Conservation (phyloP, 2,797 vertebrate genomes). For the Gallinago solitaria region DNA sequence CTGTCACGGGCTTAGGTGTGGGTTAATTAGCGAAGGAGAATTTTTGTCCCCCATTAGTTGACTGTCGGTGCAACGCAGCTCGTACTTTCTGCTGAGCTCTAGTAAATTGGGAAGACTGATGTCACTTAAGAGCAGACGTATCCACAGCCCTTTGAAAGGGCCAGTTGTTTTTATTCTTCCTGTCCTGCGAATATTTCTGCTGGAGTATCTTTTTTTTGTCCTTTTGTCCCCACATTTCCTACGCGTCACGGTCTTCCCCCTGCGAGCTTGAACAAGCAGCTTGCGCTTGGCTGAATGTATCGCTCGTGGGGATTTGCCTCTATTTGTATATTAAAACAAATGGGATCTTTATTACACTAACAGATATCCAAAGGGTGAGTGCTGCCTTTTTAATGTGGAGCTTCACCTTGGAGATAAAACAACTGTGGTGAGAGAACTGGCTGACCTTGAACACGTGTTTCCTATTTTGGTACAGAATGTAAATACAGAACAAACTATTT, state of each 20-base stretch:
- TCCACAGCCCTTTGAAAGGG: not conserved
- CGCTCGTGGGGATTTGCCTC: not conserved
- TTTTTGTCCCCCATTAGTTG: not conserved
- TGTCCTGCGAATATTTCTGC: not conserved
- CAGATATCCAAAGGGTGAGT: not conserved
- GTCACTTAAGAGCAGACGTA: not conserved
- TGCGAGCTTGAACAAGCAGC: not conserved
- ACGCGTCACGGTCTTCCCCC: not conserved
- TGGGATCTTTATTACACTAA: not conserved
- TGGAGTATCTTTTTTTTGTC: not conserved
- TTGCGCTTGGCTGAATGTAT: not conserved
- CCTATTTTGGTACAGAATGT: conserved; percentile 55
- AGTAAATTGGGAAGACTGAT: not conserved
- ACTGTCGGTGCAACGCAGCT: not conserved
- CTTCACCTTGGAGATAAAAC: conserved; percentile 31
- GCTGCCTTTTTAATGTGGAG: conserved; percentile 18
- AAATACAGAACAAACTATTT: conserved; percentile 65
- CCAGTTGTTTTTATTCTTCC: not conserved
- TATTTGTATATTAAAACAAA: not conserved
- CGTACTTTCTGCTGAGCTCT: not conserved
- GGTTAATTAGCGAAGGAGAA: not conserved
- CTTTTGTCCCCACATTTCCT: not conserved
- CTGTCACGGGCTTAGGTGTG: accelerated
- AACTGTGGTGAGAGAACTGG: conserved; percentile 2
- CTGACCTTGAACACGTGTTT: conserved; percentile 29